These are phyloP conservation scores for Epinotia brunnichana DNA, from an alignment of 2,888 invertebrate genomes.

Conservation along the genomic window DNA sequence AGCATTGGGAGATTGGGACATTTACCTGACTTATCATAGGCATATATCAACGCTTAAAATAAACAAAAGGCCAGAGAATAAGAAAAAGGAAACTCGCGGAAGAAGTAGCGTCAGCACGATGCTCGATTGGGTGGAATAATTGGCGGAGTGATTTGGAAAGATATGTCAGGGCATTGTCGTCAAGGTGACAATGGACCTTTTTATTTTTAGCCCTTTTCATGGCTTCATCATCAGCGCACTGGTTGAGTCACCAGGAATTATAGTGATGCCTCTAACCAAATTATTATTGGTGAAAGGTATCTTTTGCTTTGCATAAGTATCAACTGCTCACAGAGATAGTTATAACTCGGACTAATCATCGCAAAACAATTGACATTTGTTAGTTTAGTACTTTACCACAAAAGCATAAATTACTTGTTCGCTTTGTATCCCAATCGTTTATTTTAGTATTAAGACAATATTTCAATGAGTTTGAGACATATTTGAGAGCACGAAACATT, in stretches of 20 bases:
- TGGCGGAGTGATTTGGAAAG: slow-evolving; percentile 46
- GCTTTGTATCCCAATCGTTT: no score
- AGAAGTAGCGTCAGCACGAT: slow-evolving; percentile 23
- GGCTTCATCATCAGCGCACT: slow-evolving; percentile 38
- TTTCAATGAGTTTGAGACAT: no score
- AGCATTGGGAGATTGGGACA: no score
- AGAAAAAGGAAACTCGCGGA: slow-evolving; percentile 5
- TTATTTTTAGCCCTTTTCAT: slow-evolving; percentile 46
- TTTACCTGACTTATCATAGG: neutral
- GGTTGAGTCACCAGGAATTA: slow-evolving; percentile 24
- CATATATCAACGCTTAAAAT: neutral
- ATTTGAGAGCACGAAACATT: no score
- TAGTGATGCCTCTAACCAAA: neutral
- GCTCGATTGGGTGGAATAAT: slow-evolving; percentile 51
- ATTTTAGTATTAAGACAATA: no score
- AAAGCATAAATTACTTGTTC: no score
- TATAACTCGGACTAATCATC: no score
- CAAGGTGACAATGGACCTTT: slow-evolving; percentile 36
- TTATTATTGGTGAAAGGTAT: neutral
- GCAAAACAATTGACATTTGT: no score
- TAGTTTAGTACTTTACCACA: no score
- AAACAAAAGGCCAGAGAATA: slow-evolving; percentile 22
- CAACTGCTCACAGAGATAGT: no score
- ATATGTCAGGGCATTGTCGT: slow-evolving; percentile 42
- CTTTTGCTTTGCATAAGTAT: no score